These are phyloP conservation scores for Rhincodon typus DNA, from an alignment of 2,797 vertebrate genomes.

Conservation along the genomic window DNA sequence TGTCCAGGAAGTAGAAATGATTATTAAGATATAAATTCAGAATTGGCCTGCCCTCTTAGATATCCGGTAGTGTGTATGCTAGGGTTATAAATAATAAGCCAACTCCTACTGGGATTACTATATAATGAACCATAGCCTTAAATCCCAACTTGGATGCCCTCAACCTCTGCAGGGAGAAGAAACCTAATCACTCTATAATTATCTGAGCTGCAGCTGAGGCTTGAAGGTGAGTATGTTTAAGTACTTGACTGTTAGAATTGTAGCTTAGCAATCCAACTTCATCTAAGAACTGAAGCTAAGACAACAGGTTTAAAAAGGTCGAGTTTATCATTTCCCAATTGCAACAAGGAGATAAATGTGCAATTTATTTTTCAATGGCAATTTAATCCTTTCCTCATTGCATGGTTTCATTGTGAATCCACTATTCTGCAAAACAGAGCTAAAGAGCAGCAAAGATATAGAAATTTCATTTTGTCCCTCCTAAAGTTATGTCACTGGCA, in stretches of 20 bases:
- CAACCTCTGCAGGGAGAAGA: conserved; percentile 35
- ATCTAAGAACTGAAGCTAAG: background rate
- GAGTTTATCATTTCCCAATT: background rate
- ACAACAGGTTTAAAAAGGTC: conserved; percentile 8
- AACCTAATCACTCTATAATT: conserved; percentile 35
- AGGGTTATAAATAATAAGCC: conserved; percentile 33
- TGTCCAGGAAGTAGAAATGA: conserved; percentile 16
- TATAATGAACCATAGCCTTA: conserved; percentile 31
- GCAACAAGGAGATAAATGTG: conserved; percentile 7
- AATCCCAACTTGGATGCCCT: conserved; percentile 36
- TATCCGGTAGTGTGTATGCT: background rate
- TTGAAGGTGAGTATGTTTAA: background rate
- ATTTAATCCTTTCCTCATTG: background rate
- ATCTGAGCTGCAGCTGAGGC: conserved; percentile 28
- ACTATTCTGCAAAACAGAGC: background rate
- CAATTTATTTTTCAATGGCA: background rate
- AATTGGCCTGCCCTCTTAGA: conserved; percentile 14
- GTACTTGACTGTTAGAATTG: conserved; percentile 1
- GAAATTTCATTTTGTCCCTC: background rate
- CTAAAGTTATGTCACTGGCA: background rate
- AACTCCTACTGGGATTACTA: conserved; percentile 33
- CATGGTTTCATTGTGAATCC: background rate
- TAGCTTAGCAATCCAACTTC: background rate
- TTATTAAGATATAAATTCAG: conserved; percentile 30
- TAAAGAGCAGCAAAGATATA: background rate